phyloP scores from a whole-genome alignment of 2,888 invertebrate genomes.

The Strigamia transsilvanica region DNA sequence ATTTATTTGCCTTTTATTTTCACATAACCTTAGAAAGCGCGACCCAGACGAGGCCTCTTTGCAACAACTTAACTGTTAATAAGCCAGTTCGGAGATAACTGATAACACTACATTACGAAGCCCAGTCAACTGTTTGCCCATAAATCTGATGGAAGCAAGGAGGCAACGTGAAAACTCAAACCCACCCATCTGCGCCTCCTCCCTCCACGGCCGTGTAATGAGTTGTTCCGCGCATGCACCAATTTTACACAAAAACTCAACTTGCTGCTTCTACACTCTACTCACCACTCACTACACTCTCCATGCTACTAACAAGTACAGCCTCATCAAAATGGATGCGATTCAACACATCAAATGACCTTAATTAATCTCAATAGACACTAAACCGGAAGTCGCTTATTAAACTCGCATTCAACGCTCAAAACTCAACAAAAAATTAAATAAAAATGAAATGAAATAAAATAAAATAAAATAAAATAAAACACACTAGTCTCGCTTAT shows the following conservation, averaged over 20 bases:
- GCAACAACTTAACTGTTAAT: constrained; percentile 53
- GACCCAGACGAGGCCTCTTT: background rate
- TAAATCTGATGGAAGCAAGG: constrained; percentile 33
- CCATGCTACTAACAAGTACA: background rate
- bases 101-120: constrained; percentile 53
- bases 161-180: background rate
- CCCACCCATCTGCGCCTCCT: background rate
- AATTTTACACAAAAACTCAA: too few relatives aligned
- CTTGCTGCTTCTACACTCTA: background rate
- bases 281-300: background rate
- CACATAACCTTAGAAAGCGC: too few relatives aligned
- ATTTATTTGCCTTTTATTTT: too few relatives aligned
- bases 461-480: too few relatives aligned
- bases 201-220: constrained; percentile 20
- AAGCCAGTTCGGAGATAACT: constrained; percentile 53
- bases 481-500: too few relatives aligned
- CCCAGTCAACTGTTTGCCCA: constrained; percentile 51
- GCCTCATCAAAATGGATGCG: background rate
- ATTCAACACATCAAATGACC: background rate
- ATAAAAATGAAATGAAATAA: too few relatives aligned
- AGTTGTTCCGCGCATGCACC: constrained; percentile 10
- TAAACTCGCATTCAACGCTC: background rate
- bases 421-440: too few relatives aligned
- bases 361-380: constrained; percentile 2
- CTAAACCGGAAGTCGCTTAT: constrained; percentile 7